A percentile compares a stretch with the other conserved stretches of the same genome.
These are phyloP conservation scores for Drosophila formosana DNA, from an alignment of 2,888 invertebrate genomes.

Conservation along the genomic window DNA sequence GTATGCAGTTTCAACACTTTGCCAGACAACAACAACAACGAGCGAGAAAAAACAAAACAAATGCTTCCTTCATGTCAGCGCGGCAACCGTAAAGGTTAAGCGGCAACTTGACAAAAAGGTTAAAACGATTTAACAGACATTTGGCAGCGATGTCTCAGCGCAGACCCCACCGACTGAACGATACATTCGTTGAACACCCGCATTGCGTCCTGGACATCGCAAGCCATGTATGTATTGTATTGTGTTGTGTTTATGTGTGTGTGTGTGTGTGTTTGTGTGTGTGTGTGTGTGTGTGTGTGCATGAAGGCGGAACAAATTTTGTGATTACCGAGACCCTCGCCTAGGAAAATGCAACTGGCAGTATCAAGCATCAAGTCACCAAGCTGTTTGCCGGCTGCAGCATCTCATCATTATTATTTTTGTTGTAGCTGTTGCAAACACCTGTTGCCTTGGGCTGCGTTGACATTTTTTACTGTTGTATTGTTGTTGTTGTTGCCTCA, in stretches of 20 bases:
- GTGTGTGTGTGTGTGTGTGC: slow-evolving; percentile 15
- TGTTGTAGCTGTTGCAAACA: slow-evolving; percentile 50
- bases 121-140: slow-evolving; percentile 80
- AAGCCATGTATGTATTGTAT: background rate
- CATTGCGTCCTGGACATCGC: slow-evolving; percentile 54
- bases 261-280: background rate
- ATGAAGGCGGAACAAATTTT: slow-evolving; percentile 70
- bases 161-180: slow-evolving; percentile 43
- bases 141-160: slow-evolving; percentile 52
- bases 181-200: slow-evolving; percentile 55
- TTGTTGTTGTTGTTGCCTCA: slow-evolving; percentile 20
- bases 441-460: slow-evolving; percentile 59
- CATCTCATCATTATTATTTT: slow-evolving; percentile 47
- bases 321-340: slow-evolving; percentile 58
- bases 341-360: slow-evolving; percentile 55
- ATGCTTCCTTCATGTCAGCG: slow-evolving; percentile 77
- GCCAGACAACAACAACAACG: slow-evolving; percentile 17
- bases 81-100: slow-evolving; percentile 80
- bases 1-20: slow-evolving; percentile 64
- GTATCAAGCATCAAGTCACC: slow-evolving; percentile 18
- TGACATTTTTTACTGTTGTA: slow-evolving; percentile 64
- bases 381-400: slow-evolving; percentile 39
- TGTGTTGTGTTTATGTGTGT: slow-evolving; percentile 12
- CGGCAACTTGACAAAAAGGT: slow-evolving; percentile 83
- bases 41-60: slow-evolving; percentile 36